Evolutionary conservation across 2,797 vertebrate species (phyloP).

Genomic region (Gastrophryne carolinensis): DNA sequence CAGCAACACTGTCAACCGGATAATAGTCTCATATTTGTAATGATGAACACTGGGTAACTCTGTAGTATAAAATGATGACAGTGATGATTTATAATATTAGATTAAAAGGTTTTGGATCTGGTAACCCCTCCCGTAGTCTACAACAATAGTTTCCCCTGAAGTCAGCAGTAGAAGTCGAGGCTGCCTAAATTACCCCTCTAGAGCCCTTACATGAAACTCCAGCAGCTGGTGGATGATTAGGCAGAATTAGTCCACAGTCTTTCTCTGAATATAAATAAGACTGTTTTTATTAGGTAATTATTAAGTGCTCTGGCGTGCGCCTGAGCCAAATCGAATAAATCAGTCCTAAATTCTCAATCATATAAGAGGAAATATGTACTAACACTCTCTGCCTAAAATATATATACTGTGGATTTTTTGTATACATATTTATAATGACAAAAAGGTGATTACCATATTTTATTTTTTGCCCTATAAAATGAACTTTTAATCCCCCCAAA

Average conservation of each 20-base stretch:
- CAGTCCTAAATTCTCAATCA: not conserved
- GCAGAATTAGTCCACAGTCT: constrained; percentile 47
- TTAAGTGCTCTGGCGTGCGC: constrained; percentile 35
- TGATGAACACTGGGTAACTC: not conserved
- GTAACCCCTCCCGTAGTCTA: constrained; percentile 37
- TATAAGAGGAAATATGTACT: not conserved
- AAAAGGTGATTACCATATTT: not conserved
- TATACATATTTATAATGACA: not conserved
- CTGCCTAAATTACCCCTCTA: constrained; percentile 52
- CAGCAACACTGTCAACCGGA: no score
- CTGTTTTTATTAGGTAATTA: constrained; percentile 51
- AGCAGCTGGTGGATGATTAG: constrained; percentile 52
- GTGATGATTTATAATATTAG: constrained; percentile 41
- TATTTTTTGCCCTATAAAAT: not conserved
- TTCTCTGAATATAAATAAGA: constrained; percentile 50
- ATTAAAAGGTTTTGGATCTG: constrained; percentile 42
- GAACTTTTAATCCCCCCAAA: no score
- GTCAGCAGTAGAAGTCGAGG: constrained; percentile 41
- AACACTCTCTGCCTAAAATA: not conserved
- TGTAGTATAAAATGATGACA: constrained; percentile 29
- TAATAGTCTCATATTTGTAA: not conserved
- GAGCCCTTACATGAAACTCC: constrained; percentile 41
- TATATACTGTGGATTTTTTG: not conserved
- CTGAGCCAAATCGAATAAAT: constrained; percentile 22
- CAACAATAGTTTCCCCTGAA: constrained; percentile 51